A percentile compares a stretch with the other conserved stretches of the same genome.
Evolutionary conservation across 2,888 invertebrate species (phyloP).

Genomic region (Lypha dubia): DNA sequence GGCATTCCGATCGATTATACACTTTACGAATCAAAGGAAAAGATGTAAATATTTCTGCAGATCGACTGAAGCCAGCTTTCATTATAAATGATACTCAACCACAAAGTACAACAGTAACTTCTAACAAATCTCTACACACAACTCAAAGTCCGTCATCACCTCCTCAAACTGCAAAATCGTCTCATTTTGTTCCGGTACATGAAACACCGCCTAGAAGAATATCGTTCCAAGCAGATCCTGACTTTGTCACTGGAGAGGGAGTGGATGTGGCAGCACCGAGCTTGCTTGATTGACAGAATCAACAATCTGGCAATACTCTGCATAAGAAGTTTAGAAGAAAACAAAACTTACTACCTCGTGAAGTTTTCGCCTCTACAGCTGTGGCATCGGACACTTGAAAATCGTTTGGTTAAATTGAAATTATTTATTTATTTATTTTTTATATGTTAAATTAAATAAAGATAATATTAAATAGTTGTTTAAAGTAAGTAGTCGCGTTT

Average conservation of each 20-base stretch:
- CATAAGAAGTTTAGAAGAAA: background rate
- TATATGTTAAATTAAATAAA: no score
- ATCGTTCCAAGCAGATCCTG: background rate
- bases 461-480: no score
- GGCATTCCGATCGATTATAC: constrained; percentile 45
- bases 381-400: no score
- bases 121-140: no score
- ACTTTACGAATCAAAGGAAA: constrained; percentile 44
- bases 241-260: constrained; percentile 39
- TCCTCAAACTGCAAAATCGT: no score
- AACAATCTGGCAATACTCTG: background rate
- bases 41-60: constrained; percentile 22
- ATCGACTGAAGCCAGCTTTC: constrained; percentile 54
- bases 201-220: background rate
- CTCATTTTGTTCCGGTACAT: background rate
- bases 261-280: constrained; percentile 42
- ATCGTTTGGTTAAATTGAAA: no score
- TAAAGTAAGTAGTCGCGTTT: no score
- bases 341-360: background rate
- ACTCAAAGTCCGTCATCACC: background rate
- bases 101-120: no score
- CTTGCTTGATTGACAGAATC: background rate
- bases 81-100: constrained; percentile 12
- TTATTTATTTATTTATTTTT: no score
- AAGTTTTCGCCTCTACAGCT: constrained; percentile 6